These are phyloP conservation scores for Argopecten irradians DNA, from an alignment of 1,140 invertebrate genomes.

Conservation along the genomic window DNA sequence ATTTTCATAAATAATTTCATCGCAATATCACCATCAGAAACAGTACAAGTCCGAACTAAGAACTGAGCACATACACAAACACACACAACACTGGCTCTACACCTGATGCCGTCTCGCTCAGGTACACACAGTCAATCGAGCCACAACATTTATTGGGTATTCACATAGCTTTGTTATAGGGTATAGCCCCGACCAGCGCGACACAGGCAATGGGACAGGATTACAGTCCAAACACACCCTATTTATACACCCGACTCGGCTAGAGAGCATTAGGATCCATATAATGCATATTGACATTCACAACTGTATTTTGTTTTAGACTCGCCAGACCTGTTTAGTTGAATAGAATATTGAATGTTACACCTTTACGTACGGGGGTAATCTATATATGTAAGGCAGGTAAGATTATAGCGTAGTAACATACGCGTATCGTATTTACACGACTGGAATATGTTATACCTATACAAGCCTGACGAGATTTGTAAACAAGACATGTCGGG, in stretches of 20 bases:
- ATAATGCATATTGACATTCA: not conserved
- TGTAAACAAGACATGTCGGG: not conserved
- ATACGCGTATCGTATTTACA: not conserved
- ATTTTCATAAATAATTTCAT: too few species aligned
- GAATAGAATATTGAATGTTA: not conserved
- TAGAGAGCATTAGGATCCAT: not conserved
- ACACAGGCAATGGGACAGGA: not conserved
- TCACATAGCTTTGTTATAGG: not conserved
- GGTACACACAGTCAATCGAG: slow-evolving; percentile 4
- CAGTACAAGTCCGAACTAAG: not conserved
- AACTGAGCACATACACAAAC: not conserved
- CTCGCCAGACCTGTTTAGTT: not conserved
- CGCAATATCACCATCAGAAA: too few species aligned
- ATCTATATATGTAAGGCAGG: not conserved
- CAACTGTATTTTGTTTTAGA: not conserved
- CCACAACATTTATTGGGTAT: not conserved
- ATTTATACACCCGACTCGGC: not conserved
- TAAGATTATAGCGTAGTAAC: not conserved
- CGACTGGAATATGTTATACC: slow-evolving; percentile 9
- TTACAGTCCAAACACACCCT: not conserved
- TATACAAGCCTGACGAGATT: not conserved
- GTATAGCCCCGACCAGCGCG: not conserved
- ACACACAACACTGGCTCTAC: not conserved
- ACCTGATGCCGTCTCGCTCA: slow-evolving; percentile 19
- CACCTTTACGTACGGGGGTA: not conserved